Percentiles rank a stretch among this genome's conserved stretches.
phyloP scores from a whole-genome alignment of 2,888 invertebrate genomes.

The Diarsia brunnea region DNA sequence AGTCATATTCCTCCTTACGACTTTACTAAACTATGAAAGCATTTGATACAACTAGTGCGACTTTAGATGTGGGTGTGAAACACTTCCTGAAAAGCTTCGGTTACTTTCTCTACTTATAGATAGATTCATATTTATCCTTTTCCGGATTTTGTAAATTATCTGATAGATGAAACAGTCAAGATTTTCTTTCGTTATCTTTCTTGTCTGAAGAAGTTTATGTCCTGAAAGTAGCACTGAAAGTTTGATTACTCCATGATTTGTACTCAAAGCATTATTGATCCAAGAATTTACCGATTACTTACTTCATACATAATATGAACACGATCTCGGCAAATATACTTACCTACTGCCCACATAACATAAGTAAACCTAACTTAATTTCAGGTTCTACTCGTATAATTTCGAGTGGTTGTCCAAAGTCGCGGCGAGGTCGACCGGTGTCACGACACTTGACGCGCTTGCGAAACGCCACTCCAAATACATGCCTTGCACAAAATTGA shows the following conservation, averaged over 20 bases:
- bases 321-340: background rate
- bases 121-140: background rate
- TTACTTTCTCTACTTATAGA: background rate
- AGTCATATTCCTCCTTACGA: background rate
- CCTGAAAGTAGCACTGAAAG: background rate
- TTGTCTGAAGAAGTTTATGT: background rate
- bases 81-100: no score
- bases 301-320: background rate
- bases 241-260: background rate
- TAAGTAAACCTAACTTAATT: slow-evolving; percentile 42
- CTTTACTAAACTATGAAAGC: background rate
- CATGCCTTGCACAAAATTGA: slow-evolving; percentile 20
- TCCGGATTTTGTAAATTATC: background rate
- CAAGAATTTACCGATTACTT: background rate
- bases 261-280: background rate
- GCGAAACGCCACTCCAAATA: slow-evolving; percentile 54
- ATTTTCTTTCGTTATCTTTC: background rate
- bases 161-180: background rate
- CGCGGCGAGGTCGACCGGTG: slow-evolving; percentile 71
- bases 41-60: background rate
- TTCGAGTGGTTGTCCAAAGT: slow-evolving; percentile 60
- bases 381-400: slow-evolving; percentile 43
- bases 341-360: slow-evolving; percentile 26
- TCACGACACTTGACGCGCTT: slow-evolving; percentile 71
- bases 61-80: background rate